Base-by-base conservation (phyloP, 2,797 vertebrate species). In the Tapera naevia region DNA sequence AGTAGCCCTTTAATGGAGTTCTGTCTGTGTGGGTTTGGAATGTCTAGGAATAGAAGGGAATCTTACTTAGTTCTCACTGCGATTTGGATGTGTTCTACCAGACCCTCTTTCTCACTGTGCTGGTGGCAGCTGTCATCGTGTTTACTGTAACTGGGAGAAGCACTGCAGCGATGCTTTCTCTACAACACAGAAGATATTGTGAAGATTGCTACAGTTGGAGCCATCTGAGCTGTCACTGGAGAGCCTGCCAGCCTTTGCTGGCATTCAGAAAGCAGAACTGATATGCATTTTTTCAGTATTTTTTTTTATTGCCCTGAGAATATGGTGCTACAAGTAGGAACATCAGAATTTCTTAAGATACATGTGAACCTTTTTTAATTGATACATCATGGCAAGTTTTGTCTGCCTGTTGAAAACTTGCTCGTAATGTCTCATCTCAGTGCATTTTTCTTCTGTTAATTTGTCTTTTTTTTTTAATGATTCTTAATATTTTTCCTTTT, bases 221-320 rank as follows among this genome's bases (percentile, higher is more conserved):
- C 43, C n/a, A 32, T 69, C 48, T 80, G 37, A 85, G 48, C 50
- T 91, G 70, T 64, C 75, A 64, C 27, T 74, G 53, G 27, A 78
- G 37, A 82, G 16, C 35, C 60, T 86, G 27, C 39, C 70, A 60
- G 51, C 62, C 43, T 79, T 70, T 70, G 27, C 15, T 83, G 33
- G 21, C n/a, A 65, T 87, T 81, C 2, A 2, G 51, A 71, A 75
- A 65, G 25, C 22, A 43, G 60, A 87, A 70, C 19, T 80, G 18
- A 51, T 66, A 37, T 0, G 3, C 1, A 0, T 60, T 80, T 17
- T 13, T 62, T 51, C 35, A 28, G 1, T 27, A 41, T 43, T 16
- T 43, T 13, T 69, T 64, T 57, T 57, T 7, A 43, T 69, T 76
- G 22, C 6, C 15, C 28, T 83, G 25, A 51, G 43, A 71, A 60